Conservation (phyloP, 2,797 vertebrate genomes). For the Lacerta agilis region DNA sequence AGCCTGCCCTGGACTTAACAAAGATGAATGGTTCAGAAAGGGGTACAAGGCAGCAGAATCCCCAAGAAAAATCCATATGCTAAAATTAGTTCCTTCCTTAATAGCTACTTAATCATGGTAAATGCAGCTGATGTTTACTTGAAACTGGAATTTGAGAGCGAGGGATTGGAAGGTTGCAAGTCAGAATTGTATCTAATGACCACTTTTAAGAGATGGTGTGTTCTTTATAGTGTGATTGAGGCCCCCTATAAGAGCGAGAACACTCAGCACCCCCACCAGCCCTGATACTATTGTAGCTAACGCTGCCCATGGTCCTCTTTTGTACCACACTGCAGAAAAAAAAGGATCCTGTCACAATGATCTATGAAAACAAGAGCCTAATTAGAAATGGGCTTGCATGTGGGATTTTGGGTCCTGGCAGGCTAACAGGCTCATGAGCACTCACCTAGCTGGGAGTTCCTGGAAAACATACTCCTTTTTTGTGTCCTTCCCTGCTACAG, state of each 20-base stretch:
- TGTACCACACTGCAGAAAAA: background rate
- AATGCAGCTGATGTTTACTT: slow-evolving; percentile 63
- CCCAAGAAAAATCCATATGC: slow-evolving; percentile 43
- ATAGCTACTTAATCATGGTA: slow-evolving; percentile 59
- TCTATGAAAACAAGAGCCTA: background rate
- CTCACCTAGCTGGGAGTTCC: background rate
- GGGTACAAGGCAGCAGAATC: slow-evolving; percentile 36
- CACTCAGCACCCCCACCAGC: background rate
- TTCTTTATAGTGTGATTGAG: slow-evolving; percentile 32
- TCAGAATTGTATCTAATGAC: slow-evolving; percentile 58
- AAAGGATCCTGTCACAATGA: background rate
- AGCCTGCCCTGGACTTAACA: slow-evolving; percentile 36
- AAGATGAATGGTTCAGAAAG: background rate
- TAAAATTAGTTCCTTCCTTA: slow-evolving; percentile 61
- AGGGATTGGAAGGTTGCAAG: slow-evolving; percentile 50
- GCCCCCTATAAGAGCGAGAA: slow-evolving; percentile 4
- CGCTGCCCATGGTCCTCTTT: background rate
- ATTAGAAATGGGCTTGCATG: background rate
- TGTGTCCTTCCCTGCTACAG: background rate
- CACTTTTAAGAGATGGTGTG: slow-evolving; percentile 31
- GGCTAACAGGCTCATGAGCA: background rate
- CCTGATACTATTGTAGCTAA: background rate
- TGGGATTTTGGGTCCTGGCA: background rate
- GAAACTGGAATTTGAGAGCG: slow-evolving; percentile 64
- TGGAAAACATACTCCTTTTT: background rate